Conservation (phyloP, 2,888 invertebrate genomes). For the Netelia fuscicornis region DNA sequence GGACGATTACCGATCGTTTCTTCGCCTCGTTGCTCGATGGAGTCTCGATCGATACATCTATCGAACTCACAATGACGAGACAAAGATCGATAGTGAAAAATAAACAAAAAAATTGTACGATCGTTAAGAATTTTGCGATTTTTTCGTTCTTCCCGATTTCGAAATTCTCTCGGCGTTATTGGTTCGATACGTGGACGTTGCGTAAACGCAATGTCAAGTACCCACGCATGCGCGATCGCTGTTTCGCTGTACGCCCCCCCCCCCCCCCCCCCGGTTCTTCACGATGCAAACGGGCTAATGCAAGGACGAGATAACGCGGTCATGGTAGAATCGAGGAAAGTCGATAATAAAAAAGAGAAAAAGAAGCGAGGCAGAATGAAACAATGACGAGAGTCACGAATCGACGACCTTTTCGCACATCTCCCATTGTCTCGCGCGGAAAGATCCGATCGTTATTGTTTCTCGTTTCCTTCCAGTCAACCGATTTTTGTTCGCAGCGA, state of each 20-base stretch:
- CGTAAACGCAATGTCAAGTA: conserved; percentile 60
- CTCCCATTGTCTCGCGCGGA: conserved; percentile 20
- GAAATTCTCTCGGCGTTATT: not conserved
- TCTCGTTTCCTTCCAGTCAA: not conserved
- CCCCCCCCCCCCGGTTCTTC: not conserved
- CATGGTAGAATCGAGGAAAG: conserved; percentile 34
- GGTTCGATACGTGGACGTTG: not conserved
- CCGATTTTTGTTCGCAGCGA: not conserved
- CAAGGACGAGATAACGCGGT: conserved; percentile 60
- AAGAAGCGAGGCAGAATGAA: not conserved
- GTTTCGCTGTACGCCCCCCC: not conserved
- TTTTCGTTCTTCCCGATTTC: too few species aligned
- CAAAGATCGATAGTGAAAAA: not conserved
- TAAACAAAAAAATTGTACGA: not conserved
- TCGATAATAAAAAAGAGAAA: not conserved
- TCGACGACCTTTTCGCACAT: conserved; percentile 10
- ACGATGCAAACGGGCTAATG: conserved; percentile 56
- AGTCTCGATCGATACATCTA: too few species aligned
- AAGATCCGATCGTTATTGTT: conserved; percentile 17
- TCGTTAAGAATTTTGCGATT: too few species aligned
- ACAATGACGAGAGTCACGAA: conserved; percentile 32
- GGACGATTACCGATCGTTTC: too few species aligned
- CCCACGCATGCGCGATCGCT: conserved; percentile 10
- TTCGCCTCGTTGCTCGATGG: not conserved
- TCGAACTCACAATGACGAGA: too few species aligned